Conservation (phyloP, 2,888 invertebrate genomes). For the Saturnia pavonia region DNA sequence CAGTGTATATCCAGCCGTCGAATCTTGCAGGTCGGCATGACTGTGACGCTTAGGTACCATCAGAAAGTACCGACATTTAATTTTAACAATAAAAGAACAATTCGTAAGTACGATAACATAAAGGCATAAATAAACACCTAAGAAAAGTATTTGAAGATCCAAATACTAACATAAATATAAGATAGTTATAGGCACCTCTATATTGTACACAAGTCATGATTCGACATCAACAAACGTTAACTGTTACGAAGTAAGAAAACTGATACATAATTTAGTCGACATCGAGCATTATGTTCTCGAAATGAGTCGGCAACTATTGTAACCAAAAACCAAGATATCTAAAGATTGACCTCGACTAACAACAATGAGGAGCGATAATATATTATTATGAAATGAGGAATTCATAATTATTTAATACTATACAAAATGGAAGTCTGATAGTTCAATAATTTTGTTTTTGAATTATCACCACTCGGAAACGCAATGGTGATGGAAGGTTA, state of each 20-base stretch:
- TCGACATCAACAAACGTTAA: conserved; percentile 20
- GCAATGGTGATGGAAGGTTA: neutral
- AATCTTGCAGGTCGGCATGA: no score
- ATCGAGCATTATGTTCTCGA: conserved; percentile 39
- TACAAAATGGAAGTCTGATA: neutral
- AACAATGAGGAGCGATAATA: conserved; percentile 16
- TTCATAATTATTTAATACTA: neutral
- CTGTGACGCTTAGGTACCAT: no score
- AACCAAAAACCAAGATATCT: conserved; percentile 62
- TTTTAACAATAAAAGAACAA: no score
- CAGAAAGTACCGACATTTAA: no score
- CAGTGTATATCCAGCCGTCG: no score
- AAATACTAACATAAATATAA: neutral
- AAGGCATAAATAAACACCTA: neutral
- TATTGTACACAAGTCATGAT: neutral
- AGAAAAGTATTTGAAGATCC: neutral
- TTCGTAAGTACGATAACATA: neutral
- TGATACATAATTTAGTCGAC: conserved; percentile 42
- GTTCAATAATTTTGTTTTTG: neutral
- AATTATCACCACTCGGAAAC: neutral
- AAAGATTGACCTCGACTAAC: conserved; percentile 62
- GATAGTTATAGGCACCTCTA: neutral
- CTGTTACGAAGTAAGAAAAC: conserved; percentile 46
- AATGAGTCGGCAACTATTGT: conserved; percentile 65
- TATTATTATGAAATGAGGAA: neutral